Base-by-base conservation (phyloP, 2,113 vertebrate species). In the Salvelinus namaycush region DNA sequence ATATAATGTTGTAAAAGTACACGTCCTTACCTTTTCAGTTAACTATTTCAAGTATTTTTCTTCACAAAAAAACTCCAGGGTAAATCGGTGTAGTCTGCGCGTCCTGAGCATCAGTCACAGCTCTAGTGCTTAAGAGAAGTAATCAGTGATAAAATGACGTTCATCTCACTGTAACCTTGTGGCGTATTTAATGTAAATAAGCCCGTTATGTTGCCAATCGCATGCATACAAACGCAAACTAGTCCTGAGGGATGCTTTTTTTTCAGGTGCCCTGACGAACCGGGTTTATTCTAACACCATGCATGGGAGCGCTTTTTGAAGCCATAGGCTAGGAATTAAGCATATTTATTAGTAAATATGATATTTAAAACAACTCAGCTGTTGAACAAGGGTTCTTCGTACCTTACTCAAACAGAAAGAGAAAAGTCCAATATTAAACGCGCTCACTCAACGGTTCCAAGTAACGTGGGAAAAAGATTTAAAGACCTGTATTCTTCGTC, bases 161-260 rank as follows among this genome's bases (percentile, higher is more conserved):
- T 96, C 96, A 96, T 96, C 94, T 94, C 96, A 96, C 97, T 96
- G 96, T 97, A 99, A 99, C 97, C 97, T 98, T 98, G 97, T 96
- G 96, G 97, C 96, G 96, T 95, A 96, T 99, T 97, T 98, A 97
- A 98, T 99, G 97, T 98, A 97, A 99, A 99, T 98, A 99, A 97
- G 97, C 95, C 94, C 94, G 96, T 96, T 96, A 95, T 96, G 96
- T 95, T 98, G 96, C 96, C 96, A 97, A 93, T 97, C 95, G 95
- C 94, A 83, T 90, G 92, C 94, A 96, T 91, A 94, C 94, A 95
- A 93, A 95, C 93, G 93, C 94, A 90, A 86, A 94, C 94, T 95
- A 95, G 94, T 95, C 96, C 93, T 94, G 90, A 85, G 95, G 92
- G 93, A 95, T 91, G 93, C 90, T 92, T 90, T 94, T 93, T 92